Percentiles rank a stretch among this genome's conserved stretches.
Conservation (phyloP, 2,797 vertebrate species). For the Crocidura indochinensis region DNA sequence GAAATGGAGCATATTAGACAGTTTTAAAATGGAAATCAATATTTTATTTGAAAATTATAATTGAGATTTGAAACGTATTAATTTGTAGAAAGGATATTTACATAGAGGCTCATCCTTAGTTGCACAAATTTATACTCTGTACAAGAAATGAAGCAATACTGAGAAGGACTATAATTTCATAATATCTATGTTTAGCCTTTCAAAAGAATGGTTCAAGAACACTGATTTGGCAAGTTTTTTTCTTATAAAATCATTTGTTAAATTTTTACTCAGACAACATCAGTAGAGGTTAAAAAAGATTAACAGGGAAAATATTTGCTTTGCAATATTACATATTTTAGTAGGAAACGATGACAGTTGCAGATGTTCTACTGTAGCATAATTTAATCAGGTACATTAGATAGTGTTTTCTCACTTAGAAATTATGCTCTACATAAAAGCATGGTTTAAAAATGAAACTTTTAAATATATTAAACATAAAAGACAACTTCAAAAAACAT, state of each 20-base stretch:
- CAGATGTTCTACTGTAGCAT: neutral
- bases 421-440: neutral
- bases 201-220: neutral
- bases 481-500: constrained; percentile 31
- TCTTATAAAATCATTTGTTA: constrained; percentile 22
- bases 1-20: neutral
- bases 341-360: constrained; percentile 17
- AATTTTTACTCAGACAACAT: neutral
- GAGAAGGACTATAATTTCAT: neutral
- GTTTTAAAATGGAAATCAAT: no score
- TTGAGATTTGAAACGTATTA: neutral
- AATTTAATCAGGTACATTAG: neutral
- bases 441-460: neutral
- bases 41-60: constrained; percentile 14
- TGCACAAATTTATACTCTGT: neutral
- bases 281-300: neutral
- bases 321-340: constrained; percentile 24
- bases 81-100: neutral
- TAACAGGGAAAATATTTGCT: constrained; percentile 17
- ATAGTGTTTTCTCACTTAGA: constrained; percentile 33
- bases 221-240: constrained; percentile 4
- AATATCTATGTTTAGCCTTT: neutral
- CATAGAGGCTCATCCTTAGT: neutral
- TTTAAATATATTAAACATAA: no score
- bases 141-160: neutral